Evolutionary conservation across 2,888 invertebrate species (phyloP).

Genomic region (Apoda limacodes): DNA sequence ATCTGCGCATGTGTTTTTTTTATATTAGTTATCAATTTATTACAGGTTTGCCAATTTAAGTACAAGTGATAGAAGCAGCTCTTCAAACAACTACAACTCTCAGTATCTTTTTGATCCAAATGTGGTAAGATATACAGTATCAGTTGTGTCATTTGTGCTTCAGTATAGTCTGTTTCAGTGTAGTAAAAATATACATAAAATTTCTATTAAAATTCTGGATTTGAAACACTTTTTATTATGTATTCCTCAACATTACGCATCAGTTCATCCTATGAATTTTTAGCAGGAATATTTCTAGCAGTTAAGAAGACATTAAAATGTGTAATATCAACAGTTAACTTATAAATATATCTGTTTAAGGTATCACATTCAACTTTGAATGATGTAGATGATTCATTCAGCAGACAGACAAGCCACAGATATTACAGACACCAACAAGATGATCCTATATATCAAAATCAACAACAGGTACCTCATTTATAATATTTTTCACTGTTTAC

Average conservation of each 20-base stretch:
- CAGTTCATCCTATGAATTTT: too few species aligned
- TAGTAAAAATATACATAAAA: slow-evolving; percentile 1
- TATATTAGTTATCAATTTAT: too few species aligned
- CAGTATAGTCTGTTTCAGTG: background rate
- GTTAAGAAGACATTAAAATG: too few species aligned
- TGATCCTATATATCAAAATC: slow-evolving; percentile 63
- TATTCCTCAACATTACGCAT: too few species aligned
- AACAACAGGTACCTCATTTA: slow-evolving; percentile 46
- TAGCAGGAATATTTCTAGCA: too few species aligned
- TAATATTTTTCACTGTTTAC: slow-evolving; percentile 1
- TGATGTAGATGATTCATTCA: slow-evolving; percentile 62
- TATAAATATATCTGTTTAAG: slow-evolving; percentile 24
- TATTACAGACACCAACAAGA: slow-evolving; percentile 50
- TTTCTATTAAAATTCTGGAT: too few species aligned
- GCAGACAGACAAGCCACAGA: slow-evolving; percentile 58
- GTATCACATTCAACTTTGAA: slow-evolving; percentile 58
- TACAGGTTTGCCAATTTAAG: slow-evolving; percentile 78
- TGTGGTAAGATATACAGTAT: slow-evolving; percentile 39
- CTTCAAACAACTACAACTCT: slow-evolving; percentile 52
- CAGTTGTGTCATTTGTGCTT: background rate
- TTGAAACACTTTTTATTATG: too few species aligned
- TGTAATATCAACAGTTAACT: too few species aligned
- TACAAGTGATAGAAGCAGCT: slow-evolving; percentile 59
- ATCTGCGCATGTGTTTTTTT: too few species aligned
- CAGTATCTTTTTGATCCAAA: slow-evolving; percentile 54